These are phyloP conservation scores for Oncorhynchus mykiss DNA, from an alignment of 2,113 vertebrate genomes.

Conservation along the genomic window DNA sequence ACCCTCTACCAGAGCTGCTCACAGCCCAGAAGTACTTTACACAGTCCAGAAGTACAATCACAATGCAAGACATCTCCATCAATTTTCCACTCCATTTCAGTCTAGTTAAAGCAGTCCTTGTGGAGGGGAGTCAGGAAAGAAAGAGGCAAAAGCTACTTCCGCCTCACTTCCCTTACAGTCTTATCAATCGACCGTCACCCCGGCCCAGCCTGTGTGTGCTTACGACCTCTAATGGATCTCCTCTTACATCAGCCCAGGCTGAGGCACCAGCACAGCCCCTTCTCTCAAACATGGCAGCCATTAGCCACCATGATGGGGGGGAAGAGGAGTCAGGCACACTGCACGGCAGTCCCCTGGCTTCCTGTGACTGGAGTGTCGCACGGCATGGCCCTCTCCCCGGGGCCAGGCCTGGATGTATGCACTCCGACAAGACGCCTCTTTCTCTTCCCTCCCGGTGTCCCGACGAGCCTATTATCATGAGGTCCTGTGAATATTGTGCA, in stretches of 20 bases:
- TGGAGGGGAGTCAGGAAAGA: not conserved
- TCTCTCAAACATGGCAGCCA: slow-evolving; percentile 64
- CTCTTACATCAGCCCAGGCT: slow-evolving; percentile 53
- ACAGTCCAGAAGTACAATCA: slow-evolving; percentile 48
- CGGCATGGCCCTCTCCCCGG: slow-evolving; percentile 66
- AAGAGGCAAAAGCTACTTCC: slow-evolving; percentile 62
- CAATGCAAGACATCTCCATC: slow-evolving; percentile 63
- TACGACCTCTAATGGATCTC: slow-evolving; percentile 63
- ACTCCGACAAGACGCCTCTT: slow-evolving; percentile 73
- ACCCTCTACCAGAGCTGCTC: not conserved
- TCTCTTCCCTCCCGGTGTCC: slow-evolving; percentile 43
- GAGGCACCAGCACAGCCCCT: slow-evolving; percentile 36
- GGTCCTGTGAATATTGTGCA: slow-evolving; percentile 70
- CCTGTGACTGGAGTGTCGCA: slow-evolving; percentile 68
- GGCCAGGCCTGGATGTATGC: slow-evolving; percentile 71
- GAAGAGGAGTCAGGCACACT: not conserved
- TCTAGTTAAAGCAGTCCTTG: slow-evolving; percentile 52
- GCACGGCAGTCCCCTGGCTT: slow-evolving; percentile 44
- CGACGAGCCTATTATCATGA: slow-evolving; percentile 77
- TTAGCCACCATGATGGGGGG: slow-evolving; percentile 34
- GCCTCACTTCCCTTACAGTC: slow-evolving; percentile 72
- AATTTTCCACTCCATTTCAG: slow-evolving; percentile 70
- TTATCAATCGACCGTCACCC: slow-evolving; percentile 62
- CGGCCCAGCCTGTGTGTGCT: slow-evolving; percentile 36
- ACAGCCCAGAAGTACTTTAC: slow-evolving; percentile 5